These are phyloP conservation scores for Apis mellifera DNA, from an alignment of 1,140 invertebrate genomes.

Conservation along the genomic window Amel_HAv3.1 CM009933.2:11351501-11352000, in stretches of 20 bases:
- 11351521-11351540: constrained; percentile 42
- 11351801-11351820: constrained; percentile 55
- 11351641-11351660: constrained; percentile 46
- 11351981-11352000: neutral
- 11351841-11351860: neutral
- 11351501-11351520: neutral
- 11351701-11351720: neutral
- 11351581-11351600: constrained; percentile 56
- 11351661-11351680: constrained; percentile 26
- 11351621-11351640: constrained; percentile 60
- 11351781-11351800: neutral
- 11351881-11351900: constrained; percentile 45
- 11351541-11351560: constrained; percentile 37
- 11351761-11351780: too few species aligned
- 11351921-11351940: neutral
- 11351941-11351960: neutral
- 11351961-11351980: neutral
- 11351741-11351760: neutral
- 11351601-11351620: constrained; percentile 60
- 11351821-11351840: constrained; percentile 23
- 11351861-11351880: constrained; percentile 57
- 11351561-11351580: constrained; percentile 53
- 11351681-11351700: constrained; percentile 1
- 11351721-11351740: neutral
- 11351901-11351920: neutral